A percentile compares a stretch with the other conserved stretches of the same genome.
Evolutionary conservation across 2,113 vertebrate genomes (phyloP).

Genomic region (Monarcha castaneiventris): DNA sequence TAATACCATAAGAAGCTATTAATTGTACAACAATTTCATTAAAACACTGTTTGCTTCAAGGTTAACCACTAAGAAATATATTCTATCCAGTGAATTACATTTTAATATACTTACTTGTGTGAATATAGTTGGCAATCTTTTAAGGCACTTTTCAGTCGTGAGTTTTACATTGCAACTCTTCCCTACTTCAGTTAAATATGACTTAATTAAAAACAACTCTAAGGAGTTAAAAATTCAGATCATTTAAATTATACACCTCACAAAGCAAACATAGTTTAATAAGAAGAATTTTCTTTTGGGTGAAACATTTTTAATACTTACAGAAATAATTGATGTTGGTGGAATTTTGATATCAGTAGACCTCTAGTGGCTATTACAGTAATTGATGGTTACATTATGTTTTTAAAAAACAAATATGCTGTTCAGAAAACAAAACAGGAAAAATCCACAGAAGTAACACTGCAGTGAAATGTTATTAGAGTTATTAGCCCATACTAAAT

Average conservation of each 20-base stretch:
- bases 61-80: background rate
- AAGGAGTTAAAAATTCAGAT: background rate
- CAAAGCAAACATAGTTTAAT: background rate
- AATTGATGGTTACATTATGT: conserved; percentile 41
- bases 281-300: background rate
- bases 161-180: background rate
- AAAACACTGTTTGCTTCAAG: background rate
- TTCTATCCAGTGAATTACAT: background rate
- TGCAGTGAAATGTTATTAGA: background rate
- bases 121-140: background rate
- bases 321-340: conserved; percentile 44
- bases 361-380: conserved; percentile 78
- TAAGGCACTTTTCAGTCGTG: background rate
- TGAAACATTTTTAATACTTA: conserved; percentile 39
- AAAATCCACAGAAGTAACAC: background rate
- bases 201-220: background rate
- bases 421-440: background rate
- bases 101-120: background rate
- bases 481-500: background rate
- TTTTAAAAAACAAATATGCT: background rate
- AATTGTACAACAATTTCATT: background rate
- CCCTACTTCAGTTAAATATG: background rate
- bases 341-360: conserved; percentile 73
- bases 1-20: background rate
- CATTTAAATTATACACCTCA: background rate